Conservation (phyloP, 2,113 vertebrate species). For the Beaufortia kweichowensis region DNA sequence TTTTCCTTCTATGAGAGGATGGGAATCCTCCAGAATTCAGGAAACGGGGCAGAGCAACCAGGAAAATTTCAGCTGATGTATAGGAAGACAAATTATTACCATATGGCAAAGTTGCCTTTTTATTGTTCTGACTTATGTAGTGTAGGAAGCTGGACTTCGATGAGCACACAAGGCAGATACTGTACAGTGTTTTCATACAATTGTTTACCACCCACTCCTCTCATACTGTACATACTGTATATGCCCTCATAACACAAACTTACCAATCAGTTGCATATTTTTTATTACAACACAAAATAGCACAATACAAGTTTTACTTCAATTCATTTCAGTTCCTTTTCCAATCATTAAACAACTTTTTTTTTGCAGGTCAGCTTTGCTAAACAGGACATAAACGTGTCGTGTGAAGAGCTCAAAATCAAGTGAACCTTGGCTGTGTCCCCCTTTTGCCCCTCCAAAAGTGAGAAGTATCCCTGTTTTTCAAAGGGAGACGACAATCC, state of each 20-base stretch:
- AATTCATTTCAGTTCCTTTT: too few relatives aligned
- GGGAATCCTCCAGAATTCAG: constrained; percentile 21
- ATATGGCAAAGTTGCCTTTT: constrained; percentile 3
- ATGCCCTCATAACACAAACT: too few relatives aligned
- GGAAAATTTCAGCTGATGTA: constrained; percentile 13
- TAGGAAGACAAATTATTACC: background rate
- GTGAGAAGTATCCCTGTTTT: constrained; percentile 61
- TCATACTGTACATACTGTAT: background rate
- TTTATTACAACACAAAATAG: too few relatives aligned
- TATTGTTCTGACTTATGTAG: constrained; percentile 4
- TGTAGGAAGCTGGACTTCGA: background rate
- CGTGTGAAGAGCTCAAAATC: background rate
- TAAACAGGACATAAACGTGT: constrained; percentile 80
- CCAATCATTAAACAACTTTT: too few relatives aligned
- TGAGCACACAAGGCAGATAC: background rate
- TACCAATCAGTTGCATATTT: too few relatives aligned
- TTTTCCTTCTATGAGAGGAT: constrained; percentile 27
- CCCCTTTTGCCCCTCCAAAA: constrained; percentile 46
- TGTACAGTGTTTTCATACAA: background rate
- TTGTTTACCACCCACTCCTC: background rate
- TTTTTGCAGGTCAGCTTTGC: constrained; percentile 80
- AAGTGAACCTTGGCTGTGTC: constrained; percentile 25
- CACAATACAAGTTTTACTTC: too few relatives aligned
- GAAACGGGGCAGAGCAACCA: background rate
- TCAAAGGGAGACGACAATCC: constrained; percentile 68